Percentiles rank a stretch among this genome's conserved stretches.
Conservation (phyloP, 2,113 vertebrate species). For the Ctenodactylus gundi region DNA sequence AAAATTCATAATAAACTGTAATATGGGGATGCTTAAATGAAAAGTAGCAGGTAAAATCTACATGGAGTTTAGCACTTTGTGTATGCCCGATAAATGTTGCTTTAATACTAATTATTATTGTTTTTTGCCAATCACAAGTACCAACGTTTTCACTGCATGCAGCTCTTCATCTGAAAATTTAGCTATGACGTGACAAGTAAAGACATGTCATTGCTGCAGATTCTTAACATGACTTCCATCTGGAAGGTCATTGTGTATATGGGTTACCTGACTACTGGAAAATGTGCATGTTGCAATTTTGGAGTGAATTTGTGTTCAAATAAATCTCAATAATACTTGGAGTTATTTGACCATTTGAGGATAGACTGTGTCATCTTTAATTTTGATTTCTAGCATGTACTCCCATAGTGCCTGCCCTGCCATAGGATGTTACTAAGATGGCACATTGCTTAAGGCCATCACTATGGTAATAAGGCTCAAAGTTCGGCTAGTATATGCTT, state of each 20-base stretch:
- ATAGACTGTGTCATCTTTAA: neutral
- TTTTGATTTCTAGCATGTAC: neutral
- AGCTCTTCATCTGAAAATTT: slow-evolving; percentile 8
- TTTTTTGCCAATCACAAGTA: neutral
- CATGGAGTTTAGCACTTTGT: neutral
- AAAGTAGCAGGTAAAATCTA: neutral
- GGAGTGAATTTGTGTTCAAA: neutral
- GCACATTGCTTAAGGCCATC: neutral
- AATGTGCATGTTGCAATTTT: neutral
- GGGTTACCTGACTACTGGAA: neutral
- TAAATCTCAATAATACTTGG: neutral
- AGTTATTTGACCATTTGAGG: neutral
- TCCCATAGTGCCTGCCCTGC: neutral
- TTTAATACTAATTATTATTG: neutral
- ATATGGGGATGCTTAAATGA: neutral
- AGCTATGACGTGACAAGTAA: neutral
- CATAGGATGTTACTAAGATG: neutral
- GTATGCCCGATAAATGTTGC: neutral
- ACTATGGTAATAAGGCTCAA: neutral
- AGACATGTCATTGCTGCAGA: neutral
- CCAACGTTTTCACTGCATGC: neutral
- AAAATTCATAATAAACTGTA: neutral
- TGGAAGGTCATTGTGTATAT: slow-evolving; percentile 54
- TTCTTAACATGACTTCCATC: slow-evolving; percentile 30
- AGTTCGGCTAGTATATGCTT: neutral